Conservation (phyloP, 2,113 vertebrate genomes). For the Myotis davidii region DNA sequence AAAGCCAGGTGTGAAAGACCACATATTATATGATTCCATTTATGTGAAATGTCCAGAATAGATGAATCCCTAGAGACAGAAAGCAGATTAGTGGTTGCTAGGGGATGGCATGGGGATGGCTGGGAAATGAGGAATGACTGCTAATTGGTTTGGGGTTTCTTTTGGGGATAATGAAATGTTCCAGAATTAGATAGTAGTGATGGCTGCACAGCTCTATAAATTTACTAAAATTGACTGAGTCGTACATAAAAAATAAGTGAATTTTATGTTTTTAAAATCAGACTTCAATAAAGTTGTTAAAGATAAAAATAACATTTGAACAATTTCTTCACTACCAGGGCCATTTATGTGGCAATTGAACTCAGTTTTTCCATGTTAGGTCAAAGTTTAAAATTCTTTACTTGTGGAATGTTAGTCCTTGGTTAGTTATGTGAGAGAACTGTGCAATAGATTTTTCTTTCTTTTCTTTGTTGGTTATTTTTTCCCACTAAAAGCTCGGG, state of each 20-base stretch:
- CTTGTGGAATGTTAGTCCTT: background rate
- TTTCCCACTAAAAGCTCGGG: background rate
- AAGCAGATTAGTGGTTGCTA: background rate
- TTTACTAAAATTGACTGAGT: slow-evolving; percentile 10
- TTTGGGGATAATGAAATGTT: background rate
- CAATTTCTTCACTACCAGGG: background rate
- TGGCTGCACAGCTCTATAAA: background rate
- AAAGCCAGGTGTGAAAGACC: background rate
- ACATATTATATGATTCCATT: background rate
- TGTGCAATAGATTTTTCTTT: background rate
- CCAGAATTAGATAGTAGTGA: background rate
- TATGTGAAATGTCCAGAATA: background rate
- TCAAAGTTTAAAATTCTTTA: slow-evolving; percentile 13
- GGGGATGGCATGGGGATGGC: background rate
- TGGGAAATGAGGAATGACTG: background rate
- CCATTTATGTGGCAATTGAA: slow-evolving; percentile 28
- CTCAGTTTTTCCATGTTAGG: background rate
- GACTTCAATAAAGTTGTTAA: background rate
- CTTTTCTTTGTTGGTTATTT: background rate
- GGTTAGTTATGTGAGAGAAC: background rate
- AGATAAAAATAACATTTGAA: background rate
- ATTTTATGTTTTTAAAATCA: slow-evolving; percentile 22
- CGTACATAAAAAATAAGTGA: background rate
- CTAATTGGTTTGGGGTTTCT: background rate
- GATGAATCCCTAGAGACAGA: background rate